Percentiles rank a stretch among this genome's conserved stretches.
These are phyloP conservation scores for Sclerodermus sp. DNA, from an alignment of 2,888 invertebrate genomes.

Conservation along the genomic window DNA sequence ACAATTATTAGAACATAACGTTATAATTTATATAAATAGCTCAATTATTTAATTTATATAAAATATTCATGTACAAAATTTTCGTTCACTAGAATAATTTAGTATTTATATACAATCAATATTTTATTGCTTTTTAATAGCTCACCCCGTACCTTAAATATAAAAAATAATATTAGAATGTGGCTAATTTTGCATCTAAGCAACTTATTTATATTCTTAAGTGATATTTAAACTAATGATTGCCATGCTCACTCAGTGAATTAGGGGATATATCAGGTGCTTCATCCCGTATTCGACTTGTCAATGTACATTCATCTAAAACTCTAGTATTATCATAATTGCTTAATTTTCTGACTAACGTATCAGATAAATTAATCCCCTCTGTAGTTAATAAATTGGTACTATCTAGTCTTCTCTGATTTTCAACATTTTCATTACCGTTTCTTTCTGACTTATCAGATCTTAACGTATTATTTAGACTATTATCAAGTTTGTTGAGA, in stretches of 20 bases:
- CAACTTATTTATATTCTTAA: conserved; percentile 3
- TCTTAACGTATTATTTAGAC: conserved; percentile 44
- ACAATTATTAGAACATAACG: too few relatives aligned
- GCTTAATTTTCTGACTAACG: conserved; percentile 42
- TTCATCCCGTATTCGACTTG: conserved; percentile 43
- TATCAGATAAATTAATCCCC: conserved; percentile 41
- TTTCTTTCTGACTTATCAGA: conserved; percentile 45
- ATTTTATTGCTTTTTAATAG: too few relatives aligned
- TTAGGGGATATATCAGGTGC: conserved; percentile 42
- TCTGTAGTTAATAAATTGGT: conserved; percentile 37
- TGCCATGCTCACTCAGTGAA: conserved; percentile 40
- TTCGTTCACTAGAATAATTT: too few relatives aligned
- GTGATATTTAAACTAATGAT: conserved; percentile 31
- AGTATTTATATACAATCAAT: too few relatives aligned
- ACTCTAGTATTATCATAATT: conserved; percentile 46
- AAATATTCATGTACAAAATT: too few relatives aligned
- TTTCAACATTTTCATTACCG: conserved; percentile 46
- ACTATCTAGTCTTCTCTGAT: conserved; percentile 34
- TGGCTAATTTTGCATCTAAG: too few relatives aligned
- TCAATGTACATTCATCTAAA: conserved; percentile 39
- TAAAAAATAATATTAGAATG: neutral
- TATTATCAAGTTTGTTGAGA: conserved; percentile 49
- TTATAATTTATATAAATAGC: too few relatives aligned
- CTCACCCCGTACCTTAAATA: conserved; percentile 10
- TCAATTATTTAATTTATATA: too few relatives aligned